phyloP scores from a whole-genome alignment of 1,140 invertebrate genomes.

The Amyelois transitella region DNA sequence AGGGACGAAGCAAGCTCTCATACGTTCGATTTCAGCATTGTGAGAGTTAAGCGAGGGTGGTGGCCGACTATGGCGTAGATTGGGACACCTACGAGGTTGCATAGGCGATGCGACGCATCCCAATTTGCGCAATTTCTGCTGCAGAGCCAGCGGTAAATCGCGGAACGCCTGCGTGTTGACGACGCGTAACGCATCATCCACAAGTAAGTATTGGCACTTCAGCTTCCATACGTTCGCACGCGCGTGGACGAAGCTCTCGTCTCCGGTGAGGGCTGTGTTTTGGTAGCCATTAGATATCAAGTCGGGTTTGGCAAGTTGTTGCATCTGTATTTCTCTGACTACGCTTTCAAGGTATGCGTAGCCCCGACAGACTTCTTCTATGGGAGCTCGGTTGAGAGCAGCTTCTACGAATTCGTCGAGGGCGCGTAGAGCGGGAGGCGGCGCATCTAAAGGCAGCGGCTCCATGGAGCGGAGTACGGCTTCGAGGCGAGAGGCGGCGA shows the following conservation, averaged over 20 bases:
- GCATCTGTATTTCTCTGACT: slow-evolving; percentile 29
- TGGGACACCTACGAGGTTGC: neutral
- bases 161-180: slow-evolving; percentile 48
- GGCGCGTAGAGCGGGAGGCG: slow-evolving; percentile 32
- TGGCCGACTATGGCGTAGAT: neutral
- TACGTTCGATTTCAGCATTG: slow-evolving; percentile 43
- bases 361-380: slow-evolving; percentile 41
- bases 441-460: slow-evolving; percentile 20
- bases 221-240: slow-evolving; percentile 41
- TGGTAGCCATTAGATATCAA: slow-evolving; percentile 30
- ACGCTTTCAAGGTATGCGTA: slow-evolving; percentile 37
- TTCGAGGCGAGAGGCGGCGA: slow-evolving; percentile 37
- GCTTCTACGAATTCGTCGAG: slow-evolving; percentile 47
- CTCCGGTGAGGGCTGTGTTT: slow-evolving; percentile 10
- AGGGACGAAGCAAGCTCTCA: slow-evolving; percentile 44
- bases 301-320: slow-evolving; percentile 34
- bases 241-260: slow-evolving; percentile 24
- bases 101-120: slow-evolving; percentile 38
- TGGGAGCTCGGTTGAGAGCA: slow-evolving; percentile 52
- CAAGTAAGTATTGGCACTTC: slow-evolving; percentile 44
- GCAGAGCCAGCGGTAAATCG: slow-evolving; percentile 42
- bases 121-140: slow-evolving; percentile 45
- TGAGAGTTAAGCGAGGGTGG: slow-evolving; percentile 13
- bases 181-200: slow-evolving; percentile 39
- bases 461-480: slow-evolving; percentile 26